Evolutionary conservation across 92 coral and sea anemone genomes (phyloP), one percentile per base, ranked within the genome.

Genomic region (Montipora capitata): DNA sequence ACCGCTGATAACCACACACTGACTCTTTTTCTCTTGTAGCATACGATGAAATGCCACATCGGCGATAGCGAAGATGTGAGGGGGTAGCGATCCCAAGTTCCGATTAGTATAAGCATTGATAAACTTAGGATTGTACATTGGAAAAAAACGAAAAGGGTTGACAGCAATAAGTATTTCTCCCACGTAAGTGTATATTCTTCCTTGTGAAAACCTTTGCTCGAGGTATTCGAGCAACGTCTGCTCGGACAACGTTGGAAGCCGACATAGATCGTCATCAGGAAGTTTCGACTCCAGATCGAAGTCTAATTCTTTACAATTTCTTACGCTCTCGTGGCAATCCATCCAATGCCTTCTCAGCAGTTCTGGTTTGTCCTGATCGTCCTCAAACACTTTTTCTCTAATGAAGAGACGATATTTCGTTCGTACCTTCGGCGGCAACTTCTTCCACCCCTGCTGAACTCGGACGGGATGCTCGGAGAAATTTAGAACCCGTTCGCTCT

Each of bases 61-160:
- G 59, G 98, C 99, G 72, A 98, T 94, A 4, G 99, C 99, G 88
- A 98, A 98, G 64, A 98, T 98, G 74, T 98, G 99, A 7, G 99
- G 99, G 17, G 98, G 96, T 68, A 98, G 78, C 5, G 98, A 93
- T n/a, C 99, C 98, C 70, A 96, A 93, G 78, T 93, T 95, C 76
- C 88, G 95, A 80, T 94, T 94, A 69, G 93, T 96, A 91, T 98
- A 96, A 14, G 98, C 96, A 58, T 82, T 88, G 39, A 98, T 96
- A 71, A 90, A 98, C 85, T 98, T 98, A 16, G 99, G 99, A 72
- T 98, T 98, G 78, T 98, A 98, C 78, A 98, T 92, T n/a, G 99
- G 99, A 87, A 98, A 98, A 89, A 98, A 98, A 58, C 96, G 92
- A 81, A 96, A 98, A 38, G 99, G 99, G 77, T 98, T 98, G 27